A percentile compares a stretch with the other conserved stretches of the same genome.
Conservation (phyloP, 2,113 vertebrate genomes). For the Prunella himalayana region DNA sequence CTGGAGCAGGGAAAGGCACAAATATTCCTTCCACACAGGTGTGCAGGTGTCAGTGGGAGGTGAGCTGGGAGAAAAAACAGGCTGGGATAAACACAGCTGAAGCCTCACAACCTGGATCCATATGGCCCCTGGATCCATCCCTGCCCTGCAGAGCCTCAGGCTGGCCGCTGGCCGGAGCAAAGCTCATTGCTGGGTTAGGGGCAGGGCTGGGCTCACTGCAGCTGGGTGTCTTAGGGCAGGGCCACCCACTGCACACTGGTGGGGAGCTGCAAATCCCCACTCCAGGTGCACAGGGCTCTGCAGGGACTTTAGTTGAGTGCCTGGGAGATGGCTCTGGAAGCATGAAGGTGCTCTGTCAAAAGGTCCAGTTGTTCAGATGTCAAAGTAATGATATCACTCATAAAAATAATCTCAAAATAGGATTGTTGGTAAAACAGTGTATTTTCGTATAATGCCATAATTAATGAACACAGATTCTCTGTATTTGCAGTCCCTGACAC, state of each 20-base stretch:
- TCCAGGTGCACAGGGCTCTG: background rate
- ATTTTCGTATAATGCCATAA: background rate
- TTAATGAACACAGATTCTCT: background rate
- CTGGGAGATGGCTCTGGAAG: background rate
- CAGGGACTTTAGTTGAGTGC: rapidly evolving
- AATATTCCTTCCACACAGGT: background rate
- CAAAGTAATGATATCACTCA: background rate
- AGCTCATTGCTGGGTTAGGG: rapidly evolving
- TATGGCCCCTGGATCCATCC: background rate
- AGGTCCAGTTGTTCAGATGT: background rate
- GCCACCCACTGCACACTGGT: rapidly evolving
- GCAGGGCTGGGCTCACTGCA: background rate
- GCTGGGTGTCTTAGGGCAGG: background rate
- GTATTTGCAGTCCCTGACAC: background rate
- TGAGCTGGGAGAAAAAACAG: background rate
- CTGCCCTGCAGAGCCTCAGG: rapidly evolving
- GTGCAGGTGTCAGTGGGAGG: background rate
- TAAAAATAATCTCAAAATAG: background rate
- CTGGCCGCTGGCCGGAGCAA: rapidly evolving
- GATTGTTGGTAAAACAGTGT: background rate
- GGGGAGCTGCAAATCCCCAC: background rate
- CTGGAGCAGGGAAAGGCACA: background rate
- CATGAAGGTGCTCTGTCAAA: background rate
- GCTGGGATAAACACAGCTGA: background rate
- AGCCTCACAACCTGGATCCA: background rate